Evolutionary conservation across 2,113 vertebrate species (phyloP).

Genomic region (Pituophis catenifer): DNA sequence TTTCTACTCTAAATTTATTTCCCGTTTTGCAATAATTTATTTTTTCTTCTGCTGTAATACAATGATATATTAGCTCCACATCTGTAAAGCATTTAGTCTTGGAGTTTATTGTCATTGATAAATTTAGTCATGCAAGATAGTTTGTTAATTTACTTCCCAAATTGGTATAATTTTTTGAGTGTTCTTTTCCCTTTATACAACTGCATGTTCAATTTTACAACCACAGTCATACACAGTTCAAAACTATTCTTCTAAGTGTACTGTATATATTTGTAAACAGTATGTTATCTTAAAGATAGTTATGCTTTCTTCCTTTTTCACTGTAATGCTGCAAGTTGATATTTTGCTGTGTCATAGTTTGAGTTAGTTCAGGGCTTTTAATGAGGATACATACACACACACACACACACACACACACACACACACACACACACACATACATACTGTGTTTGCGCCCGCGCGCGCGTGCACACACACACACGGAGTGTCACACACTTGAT

Average conservation of each 20-base stretch:
- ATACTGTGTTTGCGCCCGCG: too few relatives aligned
- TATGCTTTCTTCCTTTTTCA: neutral
- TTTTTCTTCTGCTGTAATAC: neutral
- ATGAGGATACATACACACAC: neutral
- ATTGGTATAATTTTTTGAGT: neutral
- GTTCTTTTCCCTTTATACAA: neutral
- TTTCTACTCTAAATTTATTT: neutral
- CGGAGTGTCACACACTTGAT: neutral
- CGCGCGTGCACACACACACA: neutral
- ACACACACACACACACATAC: too few relatives aligned
- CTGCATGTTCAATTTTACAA: neutral
- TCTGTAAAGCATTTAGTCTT: neutral
- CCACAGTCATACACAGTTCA: neutral
- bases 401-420: neutral
- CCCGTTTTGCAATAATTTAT: neutral
- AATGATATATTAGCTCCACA: neutral
- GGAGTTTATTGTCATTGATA: neutral
- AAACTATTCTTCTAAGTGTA: neutral
- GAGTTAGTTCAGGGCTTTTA: neutral
- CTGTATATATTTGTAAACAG: neutral
- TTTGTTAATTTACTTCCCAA: neutral
- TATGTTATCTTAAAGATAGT: neutral
- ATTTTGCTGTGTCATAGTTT: neutral
- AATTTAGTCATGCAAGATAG: neutral
- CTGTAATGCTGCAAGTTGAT: neutral